Base-by-base conservation (phyloP, 2,113 vertebrate genomes). In the Psilopogon haemacephalus region DNA sequence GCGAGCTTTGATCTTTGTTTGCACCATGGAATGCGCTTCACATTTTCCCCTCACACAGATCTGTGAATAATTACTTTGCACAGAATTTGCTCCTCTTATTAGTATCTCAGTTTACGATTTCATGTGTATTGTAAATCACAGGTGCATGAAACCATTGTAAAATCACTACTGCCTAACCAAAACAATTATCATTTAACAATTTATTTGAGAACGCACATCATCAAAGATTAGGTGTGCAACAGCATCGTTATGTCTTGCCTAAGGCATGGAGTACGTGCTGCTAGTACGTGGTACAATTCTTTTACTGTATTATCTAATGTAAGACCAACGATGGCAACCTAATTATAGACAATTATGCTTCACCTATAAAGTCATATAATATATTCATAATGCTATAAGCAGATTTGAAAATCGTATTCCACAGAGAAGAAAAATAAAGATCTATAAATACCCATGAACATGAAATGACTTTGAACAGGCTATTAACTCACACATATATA, bases 1-100 rank as follows among this genome's bases (percentile, higher is more conserved):
- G 83, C 30, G 0, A 65, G 94, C 96, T 98, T 97, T 97, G 96
- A 97, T 97, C 95, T 96, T 85, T 94, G 38, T 84, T 87, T 89
- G 92, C 78, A 63, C 59, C 72, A 68, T 64, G 95, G 96, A 97
- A 97, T 94, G 91, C 77, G 93, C 94, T 95, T 90, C 95, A 96
- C 88, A 30, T 37, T 86, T 88, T 91, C 92, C 86, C 90, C 90
- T 90, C 40, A 67, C 88, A 73, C 56, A 68, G 64, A 84, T 89
- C 82, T 93, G 86, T 10, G 6, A 93, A 89, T 91, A 95, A 96
- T 89, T 82, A 78, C n/a, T 92, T 97, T 97, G 67, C 75, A 93
- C 59, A 28, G 82, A 89, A 90, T 93, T 90, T 79, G 70, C 56
- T 93, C 94, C 76, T 80, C 77, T 93, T 95, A 94, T 89, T 93